Base-by-base conservation (phyloP, 1,140 invertebrate genomes). In the Nasonia giraulti region DNA sequence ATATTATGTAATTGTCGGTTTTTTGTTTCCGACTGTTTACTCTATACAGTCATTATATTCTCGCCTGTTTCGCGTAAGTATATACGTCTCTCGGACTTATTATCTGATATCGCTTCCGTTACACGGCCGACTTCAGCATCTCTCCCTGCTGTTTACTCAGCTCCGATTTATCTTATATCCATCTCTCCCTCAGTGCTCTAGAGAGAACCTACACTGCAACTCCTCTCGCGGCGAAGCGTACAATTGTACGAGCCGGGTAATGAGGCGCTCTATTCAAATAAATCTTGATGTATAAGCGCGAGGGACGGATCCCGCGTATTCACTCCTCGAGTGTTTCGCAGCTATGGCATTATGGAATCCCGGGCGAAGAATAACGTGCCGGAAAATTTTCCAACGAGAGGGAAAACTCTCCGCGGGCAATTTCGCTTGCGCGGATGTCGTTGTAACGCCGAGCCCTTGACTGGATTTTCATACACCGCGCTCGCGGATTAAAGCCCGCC, bases 181-280 rank as follows among this genome's bases (percentile, higher is more conserved):
- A n/a, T 79, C 44, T 11, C 50, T 55, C 50, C 55, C 55, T 62
- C 55, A 62, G 4, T n/a, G 0, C 55, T 62, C 55, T 20, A 62
- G 83, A 84, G 20, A 62, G 83, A 84, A 50, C 83, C 8, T 50
- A 50, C 17, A 62, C 81, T 85, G 80, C 83, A 71, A 74, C 31
- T 71, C 62, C 82, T 82, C 66, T 80, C 87, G 76, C 87, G 76
- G 83, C 89, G 89, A 88, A 86, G 87, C 87, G 87, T 88, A 92
- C 91, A 91, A 92, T 92, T 90, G 89, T 88, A 44, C 84, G 88
- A 90, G 90, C 89, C 66, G 91, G 91, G 90, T 93, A 93, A 93
- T 92, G 91, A 93, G 91, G 89, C 91, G 90, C 88, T 89, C 90
- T 87, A 91, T 93, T 92, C 91, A 91, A 91, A 91, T 93, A 92